These are phyloP conservation scores for Unio delphinus DNA, from an alignment of 2,888 invertebrate genomes.

Conservation along the genomic window DNA sequence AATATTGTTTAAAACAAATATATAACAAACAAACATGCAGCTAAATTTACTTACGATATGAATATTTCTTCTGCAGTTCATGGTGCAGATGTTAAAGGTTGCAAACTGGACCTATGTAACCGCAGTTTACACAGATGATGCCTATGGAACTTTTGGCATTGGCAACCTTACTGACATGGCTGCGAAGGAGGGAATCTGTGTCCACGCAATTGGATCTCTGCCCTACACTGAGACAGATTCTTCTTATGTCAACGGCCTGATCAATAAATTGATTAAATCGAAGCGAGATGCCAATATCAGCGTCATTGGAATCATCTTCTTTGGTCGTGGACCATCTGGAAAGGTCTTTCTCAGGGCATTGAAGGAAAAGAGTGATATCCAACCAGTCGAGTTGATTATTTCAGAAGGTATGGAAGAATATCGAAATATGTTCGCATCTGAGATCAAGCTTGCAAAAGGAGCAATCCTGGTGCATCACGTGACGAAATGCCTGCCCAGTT, in stretches of 20 bases:
- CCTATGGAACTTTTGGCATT: not conserved
- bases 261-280: not conserved
- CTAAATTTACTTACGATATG: not conserved
- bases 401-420: not conserved
- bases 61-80: not conserved
- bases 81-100: not conserved
- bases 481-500: not conserved
- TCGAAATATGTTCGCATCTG: not conserved
- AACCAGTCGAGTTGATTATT: not conserved
- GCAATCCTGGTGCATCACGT: not conserved
- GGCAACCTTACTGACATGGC: not conserved
- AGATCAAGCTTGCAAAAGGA: not conserved
- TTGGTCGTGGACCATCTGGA: not conserved
- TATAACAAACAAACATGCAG: too few species aligned
- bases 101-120: not conserved
- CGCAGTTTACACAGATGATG: conserved; percentile 2
- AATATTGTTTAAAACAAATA: too few species aligned
- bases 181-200: conserved; percentile 1
- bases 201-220: not conserved
- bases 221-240: not conserved
- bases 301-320: not conserved
- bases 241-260: not conserved
- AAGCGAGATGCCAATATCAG: not conserved
- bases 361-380: not conserved
- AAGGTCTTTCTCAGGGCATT: not conserved